Conservation (phyloP, 2,113 vertebrate species). For the Pholis gunnellus region DNA sequence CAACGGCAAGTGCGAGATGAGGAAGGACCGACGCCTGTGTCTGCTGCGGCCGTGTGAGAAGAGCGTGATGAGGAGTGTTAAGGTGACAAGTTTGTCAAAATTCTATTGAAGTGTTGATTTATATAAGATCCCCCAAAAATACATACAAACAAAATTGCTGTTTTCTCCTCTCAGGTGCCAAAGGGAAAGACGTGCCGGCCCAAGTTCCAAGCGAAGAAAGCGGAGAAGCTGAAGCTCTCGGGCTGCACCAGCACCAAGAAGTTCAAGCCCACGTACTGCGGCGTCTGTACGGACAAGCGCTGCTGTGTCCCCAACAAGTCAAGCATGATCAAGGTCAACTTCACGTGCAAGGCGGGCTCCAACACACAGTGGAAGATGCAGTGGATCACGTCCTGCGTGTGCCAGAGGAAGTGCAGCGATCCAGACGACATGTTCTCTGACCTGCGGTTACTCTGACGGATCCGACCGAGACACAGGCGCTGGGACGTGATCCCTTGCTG, state of each 20-base stretch:
- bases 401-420: conserved; percentile 89
- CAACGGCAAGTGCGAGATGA: conserved; percentile 93
- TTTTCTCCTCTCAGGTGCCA: conserved; percentile 81
- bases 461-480: background rate
- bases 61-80: conserved; percentile 81
- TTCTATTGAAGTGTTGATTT: background rate
- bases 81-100: conserved; percentile 80
- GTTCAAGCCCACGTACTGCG: conserved; percentile 92
- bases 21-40: conserved; percentile 91
- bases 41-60: conserved; percentile 90
- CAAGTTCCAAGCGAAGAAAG: conserved; percentile 88
- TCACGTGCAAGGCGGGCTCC: conserved; percentile 88
- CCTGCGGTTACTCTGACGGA: conserved; percentile 86
- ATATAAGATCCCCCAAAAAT: background rate
- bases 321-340: conserved; percentile 88
- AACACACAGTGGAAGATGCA: conserved; percentile 94
- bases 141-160: background rate
- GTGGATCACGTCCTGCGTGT: conserved; percentile 96
- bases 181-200: conserved; percentile 91
- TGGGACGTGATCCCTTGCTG: background rate
- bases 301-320: conserved; percentile 94
- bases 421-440: conserved; percentile 92
- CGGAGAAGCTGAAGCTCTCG: conserved; percentile 90
- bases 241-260: conserved; percentile 90
- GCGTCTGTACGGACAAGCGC: conserved; percentile 89